These are phyloP conservation scores for Pempheris klunzingeri DNA, from an alignment of 2,797 vertebrate species.

Conservation along the genomic window DNA sequence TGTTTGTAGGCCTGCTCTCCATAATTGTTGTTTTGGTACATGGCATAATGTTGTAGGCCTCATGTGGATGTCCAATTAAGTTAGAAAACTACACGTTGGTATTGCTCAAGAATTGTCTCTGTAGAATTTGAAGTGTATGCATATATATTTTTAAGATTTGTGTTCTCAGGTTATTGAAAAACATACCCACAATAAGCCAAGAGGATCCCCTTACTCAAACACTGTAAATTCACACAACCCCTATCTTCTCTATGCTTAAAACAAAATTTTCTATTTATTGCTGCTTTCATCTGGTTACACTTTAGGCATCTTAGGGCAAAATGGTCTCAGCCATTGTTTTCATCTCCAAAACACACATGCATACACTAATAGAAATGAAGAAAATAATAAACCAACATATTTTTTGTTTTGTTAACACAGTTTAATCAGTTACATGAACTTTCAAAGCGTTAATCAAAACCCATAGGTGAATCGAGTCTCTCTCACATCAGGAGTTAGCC, in stretches of 20 bases:
- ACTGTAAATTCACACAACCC: slow-evolving; percentile 31
- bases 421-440: slow-evolving; percentile 45
- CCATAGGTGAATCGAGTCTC: slow-evolving; percentile 39
- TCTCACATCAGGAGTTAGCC: slow-evolving; percentile 32
- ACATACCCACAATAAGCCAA: slow-evolving; percentile 24
- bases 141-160: slow-evolving; percentile 6
- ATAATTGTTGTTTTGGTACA: not conserved
- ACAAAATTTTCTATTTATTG: slow-evolving; percentile 55
- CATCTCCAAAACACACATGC: slow-evolving; percentile 45
- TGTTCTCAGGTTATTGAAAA: slow-evolving; percentile 13
- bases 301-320: slow-evolving; percentile 44
- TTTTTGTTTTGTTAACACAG: slow-evolving; percentile 26
- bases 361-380: not conserved
- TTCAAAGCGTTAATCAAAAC: slow-evolving; percentile 48
- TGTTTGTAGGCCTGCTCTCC: not conserved
- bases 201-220: slow-evolving; percentile 36
- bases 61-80: not conserved
- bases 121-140: no score
- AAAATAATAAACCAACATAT: slow-evolving; percentile 22
- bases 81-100: not conserved
- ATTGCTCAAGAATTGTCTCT: not conserved
- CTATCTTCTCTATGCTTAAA: slow-evolving; percentile 23
- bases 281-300: slow-evolving; percentile 49
- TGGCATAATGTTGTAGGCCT: not conserved
- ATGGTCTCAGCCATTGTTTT: slow-evolving; percentile 43